phyloP scores from a whole-genome alignment of 2,797 vertebrate genomes.

The Hydrophis major region DNA sequence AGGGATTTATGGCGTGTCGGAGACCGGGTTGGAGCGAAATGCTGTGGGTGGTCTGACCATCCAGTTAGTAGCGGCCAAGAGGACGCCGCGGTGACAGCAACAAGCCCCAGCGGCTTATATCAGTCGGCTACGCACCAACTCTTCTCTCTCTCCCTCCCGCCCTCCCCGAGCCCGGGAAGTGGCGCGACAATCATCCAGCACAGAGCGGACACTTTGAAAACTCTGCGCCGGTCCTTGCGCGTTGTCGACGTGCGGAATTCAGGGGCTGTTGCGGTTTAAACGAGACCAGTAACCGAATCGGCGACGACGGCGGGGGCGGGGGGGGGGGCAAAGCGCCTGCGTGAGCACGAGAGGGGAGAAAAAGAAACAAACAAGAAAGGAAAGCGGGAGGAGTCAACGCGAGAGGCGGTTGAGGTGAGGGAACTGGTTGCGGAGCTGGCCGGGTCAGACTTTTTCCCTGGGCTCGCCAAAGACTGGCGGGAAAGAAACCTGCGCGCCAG shows the following conservation, averaged over 20 bases:
- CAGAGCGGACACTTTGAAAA: slow-evolving; percentile 5
- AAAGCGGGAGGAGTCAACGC: neutral
- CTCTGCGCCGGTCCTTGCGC: neutral
- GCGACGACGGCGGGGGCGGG: neutral
- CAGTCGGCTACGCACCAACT: neutral
- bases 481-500: slow-evolving; percentile 23
- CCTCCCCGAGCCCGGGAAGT: neutral
- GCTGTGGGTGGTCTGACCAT: neutral
- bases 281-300: neutral
- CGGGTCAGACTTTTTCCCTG: neutral
- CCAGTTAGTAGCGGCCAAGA: neutral
- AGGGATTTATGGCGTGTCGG: neutral
- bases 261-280: neutral
- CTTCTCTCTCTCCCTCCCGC: neutral
- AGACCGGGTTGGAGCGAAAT: neutral
- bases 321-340: neutral
- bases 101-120: neutral
- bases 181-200: neutral
- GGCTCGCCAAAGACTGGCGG: neutral
- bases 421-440: no score
- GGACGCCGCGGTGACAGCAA: neutral
- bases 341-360: neutral
- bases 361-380: neutral
- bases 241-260: neutral
- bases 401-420: neutral